A percentile compares a stretch with the other conserved stretches of the same genome.
phyloP scores from a whole-genome alignment of 2,113 vertebrate genomes.

The Hypomesus transpacificus region DNA sequence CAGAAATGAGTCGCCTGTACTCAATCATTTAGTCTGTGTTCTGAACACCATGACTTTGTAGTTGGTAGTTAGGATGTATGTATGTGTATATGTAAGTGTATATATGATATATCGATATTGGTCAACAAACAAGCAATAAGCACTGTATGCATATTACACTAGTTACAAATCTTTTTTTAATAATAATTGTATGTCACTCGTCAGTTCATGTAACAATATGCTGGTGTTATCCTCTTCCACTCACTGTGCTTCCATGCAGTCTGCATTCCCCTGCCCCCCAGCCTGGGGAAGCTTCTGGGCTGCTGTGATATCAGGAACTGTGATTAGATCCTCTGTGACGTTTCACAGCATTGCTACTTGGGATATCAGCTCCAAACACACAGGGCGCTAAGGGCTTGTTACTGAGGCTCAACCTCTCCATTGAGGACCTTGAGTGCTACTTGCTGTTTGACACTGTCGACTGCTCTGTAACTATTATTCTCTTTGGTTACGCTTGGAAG shows the following conservation, averaged over 20 bases:
- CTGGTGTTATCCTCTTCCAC: not conserved
- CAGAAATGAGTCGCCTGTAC: constrained; percentile 22
- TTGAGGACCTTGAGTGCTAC: constrained; percentile 31
- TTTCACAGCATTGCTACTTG: constrained; percentile 40
- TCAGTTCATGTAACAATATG: too few species aligned
- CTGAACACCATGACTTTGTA: constrained; percentile 6
- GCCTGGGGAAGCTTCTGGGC: not conserved
- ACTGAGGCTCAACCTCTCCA: constrained; percentile 37
- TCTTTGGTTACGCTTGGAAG: constrained; percentile 29
- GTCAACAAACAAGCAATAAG: too few species aligned
- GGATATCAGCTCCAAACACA: constrained; percentile 34
- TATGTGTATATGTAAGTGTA: too few species aligned
- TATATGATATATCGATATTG: too few species aligned
- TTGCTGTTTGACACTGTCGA: constrained; percentile 20
- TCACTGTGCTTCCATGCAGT: not conserved
- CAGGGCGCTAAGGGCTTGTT: constrained; percentile 13
- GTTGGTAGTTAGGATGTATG: not conserved
- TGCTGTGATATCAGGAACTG: constrained; percentile 33
- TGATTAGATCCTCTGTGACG: constrained; percentile 33
- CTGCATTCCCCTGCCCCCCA: not conserved
- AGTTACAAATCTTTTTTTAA: too few species aligned
- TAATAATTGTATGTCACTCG: too few species aligned
- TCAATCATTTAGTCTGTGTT: constrained; percentile 21
- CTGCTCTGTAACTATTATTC: constrained; percentile 8
- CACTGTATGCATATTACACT: too few species aligned